Percentiles rank a stretch among this genome's conserved stretches.
Evolutionary conservation across 2,797 vertebrate species (phyloP).

Genomic region (Argyrosomus regius): DNA sequence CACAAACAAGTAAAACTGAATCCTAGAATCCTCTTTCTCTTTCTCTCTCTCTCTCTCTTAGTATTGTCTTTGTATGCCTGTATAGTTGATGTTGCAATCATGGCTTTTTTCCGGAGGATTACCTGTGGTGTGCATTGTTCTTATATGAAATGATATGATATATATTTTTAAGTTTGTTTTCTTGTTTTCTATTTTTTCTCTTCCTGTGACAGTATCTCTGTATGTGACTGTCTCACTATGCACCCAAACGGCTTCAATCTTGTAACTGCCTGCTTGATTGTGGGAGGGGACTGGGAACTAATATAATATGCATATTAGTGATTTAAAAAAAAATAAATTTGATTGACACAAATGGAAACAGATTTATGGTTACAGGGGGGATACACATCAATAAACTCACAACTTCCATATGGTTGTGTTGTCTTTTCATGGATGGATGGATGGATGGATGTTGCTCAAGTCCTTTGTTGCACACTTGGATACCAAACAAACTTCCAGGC

Average conservation of each 20-base stretch:
- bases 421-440: conserved; percentile 30
- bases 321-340: conserved; percentile 65
- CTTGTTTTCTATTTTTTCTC: conserved; percentile 85
- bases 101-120: conserved; percentile 90
- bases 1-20: conserved; percentile 71
- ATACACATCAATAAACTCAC: conserved; percentile 98
- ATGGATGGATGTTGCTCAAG: background rate
- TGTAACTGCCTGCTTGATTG: conserved; percentile 92
- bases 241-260: conserved; percentile 93
- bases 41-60: conserved; percentile 70
- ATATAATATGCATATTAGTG: conserved; percentile 82
- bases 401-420: conserved; percentile 88
- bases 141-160: conserved; percentile 85
- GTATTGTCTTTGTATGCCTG: conserved; percentile 92
- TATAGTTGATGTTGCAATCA: conserved; percentile 92
- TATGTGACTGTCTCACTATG: conserved; percentile 95
- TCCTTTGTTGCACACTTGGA: background rate
- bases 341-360: conserved; percentile 79
- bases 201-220: conserved; percentile 88
- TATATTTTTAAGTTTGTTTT: conserved; percentile 86
- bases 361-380: conserved; percentile 85
- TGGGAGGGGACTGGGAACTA: conserved; percentile 78
- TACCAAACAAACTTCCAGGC: too few species aligned
- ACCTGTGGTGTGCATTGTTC: conserved; percentile 91
- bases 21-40: conserved; percentile 59